Evolutionary conservation across 2,113 vertebrate species (phyloP).

Genomic region (Bubo blakistoni): DNA sequence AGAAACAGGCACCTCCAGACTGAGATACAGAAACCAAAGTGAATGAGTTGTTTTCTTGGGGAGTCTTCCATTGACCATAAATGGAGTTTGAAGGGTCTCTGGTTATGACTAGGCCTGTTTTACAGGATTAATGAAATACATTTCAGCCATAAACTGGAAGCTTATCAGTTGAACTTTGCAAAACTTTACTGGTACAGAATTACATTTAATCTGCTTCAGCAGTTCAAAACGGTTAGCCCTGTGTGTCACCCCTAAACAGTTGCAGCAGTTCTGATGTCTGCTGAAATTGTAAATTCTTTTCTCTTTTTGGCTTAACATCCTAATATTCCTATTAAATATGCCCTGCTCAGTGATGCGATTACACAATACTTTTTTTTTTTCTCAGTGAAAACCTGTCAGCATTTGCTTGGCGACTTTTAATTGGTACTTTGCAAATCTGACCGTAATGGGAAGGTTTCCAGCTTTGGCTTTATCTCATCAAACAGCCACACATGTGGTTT

Average conservation of each 20-base stretch:
- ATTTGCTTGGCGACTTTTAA: background rate
- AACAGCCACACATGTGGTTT: background rate
- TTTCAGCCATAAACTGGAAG: background rate
- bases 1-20: background rate
- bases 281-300: background rate
- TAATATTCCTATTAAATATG: background rate
- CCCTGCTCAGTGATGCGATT: background rate
- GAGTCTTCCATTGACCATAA: background rate
- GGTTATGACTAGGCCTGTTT: background rate
- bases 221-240: background rate
- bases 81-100: background rate
- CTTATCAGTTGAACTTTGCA: background rate
- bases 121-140: background rate
- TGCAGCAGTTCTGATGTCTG: background rate
- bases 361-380: background rate
- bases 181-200: background rate
- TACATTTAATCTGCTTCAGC: background rate
- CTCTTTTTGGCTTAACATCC: background rate
- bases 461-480: background rate
- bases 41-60: accelerated
- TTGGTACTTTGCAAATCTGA: background rate
- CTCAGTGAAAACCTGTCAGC: background rate
- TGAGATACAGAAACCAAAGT: background rate
- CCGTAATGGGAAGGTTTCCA: background rate
- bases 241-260: background rate